Conservation (phyloP, 1,140 invertebrate genomes). For the Lerema accius region DNA sequence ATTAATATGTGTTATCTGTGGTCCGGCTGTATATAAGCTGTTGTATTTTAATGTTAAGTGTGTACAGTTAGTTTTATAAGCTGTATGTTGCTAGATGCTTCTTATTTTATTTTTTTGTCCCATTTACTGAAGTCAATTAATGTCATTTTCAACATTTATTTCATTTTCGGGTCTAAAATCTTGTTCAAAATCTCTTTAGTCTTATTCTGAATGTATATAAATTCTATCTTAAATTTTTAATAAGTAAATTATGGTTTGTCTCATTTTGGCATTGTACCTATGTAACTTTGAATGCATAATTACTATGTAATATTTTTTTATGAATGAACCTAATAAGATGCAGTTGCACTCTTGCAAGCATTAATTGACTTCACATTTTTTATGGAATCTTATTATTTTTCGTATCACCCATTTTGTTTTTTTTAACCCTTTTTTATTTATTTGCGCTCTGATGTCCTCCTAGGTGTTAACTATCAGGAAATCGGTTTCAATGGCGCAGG, state of each 20-base stretch:
- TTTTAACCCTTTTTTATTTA: conserved; percentile 43
- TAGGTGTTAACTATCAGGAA: conserved; percentile 80
- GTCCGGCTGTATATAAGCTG: background rate
- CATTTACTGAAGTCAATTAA: background rate
- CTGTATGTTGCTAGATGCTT: conserved; percentile 24
- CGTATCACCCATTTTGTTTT: conserved; percentile 31
- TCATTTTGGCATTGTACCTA: too few relatives aligned
- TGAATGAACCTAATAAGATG: too few relatives aligned
- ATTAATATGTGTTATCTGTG: background rate
- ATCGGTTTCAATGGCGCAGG: conserved; percentile 82
- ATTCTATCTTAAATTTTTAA: too few relatives aligned
- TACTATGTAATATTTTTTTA: too few relatives aligned
- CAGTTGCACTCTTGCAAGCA: too few relatives aligned
- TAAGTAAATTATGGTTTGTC: too few relatives aligned
- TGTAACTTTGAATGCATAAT: too few relatives aligned
- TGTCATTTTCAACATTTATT: background rate
- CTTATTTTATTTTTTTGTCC: conserved; percentile 23
- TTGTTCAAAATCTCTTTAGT: too few relatives aligned
- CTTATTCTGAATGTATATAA: too few relatives aligned
- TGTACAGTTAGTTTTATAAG: conserved; percentile 7
- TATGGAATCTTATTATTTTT: conserved; percentile 33
- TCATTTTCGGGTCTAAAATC: too few relatives aligned
- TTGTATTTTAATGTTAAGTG: background rate
- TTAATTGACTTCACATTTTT: conserved; percentile 11
- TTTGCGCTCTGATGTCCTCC: conserved; percentile 38